A percentile compares a stretch with the other conserved stretches of the same genome.
Evolutionary conservation across 2,113 vertebrate species (phyloP).

Genomic region (Mus pahari): DNA sequence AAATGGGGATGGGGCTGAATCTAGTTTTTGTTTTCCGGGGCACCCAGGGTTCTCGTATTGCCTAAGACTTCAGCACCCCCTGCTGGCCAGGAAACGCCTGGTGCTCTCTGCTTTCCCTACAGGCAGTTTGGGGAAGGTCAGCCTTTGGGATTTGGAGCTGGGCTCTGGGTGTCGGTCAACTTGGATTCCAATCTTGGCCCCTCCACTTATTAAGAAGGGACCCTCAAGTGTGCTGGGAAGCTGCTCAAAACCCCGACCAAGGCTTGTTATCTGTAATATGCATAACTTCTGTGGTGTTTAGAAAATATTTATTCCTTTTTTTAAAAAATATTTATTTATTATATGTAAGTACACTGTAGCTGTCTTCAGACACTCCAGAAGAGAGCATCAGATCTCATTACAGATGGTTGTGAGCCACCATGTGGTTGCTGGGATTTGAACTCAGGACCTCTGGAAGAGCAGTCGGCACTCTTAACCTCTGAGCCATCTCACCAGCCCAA

Average conservation of each 20-base stretch:
- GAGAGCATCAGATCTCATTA: too few species aligned
- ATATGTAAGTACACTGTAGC: too few species aligned
- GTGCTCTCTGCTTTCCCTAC: conserved; percentile 44
- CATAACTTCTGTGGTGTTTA: neutral
- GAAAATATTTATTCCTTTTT: neutral
- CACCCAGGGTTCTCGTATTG: neutral
- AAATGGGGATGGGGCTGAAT: neutral
- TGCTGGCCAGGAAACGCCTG: neutral
- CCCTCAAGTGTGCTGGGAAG: neutral
- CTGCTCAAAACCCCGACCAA: neutral
- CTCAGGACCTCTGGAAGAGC: too few species aligned
- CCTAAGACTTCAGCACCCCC: neutral
- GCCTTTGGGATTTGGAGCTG: neutral
- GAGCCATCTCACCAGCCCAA: too few species aligned
- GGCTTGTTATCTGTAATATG: neutral
- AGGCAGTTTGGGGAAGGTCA: conserved; percentile 2
- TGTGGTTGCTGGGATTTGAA: too few species aligned
- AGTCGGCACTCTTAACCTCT: too few species aligned
- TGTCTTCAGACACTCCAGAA: too few species aligned
- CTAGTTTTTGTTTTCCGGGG: neutral
- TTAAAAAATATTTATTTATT: neutral
- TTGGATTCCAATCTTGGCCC: neutral
- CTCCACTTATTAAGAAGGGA: neutral
- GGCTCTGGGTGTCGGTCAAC: too few species aligned
- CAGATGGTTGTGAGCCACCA: too few species aligned